Percentiles rank a stretch among this genome's conserved stretches.
Evolutionary conservation across 1,140 invertebrate species (phyloP).

Genomic region (Condylostylus longicornis): DNA sequence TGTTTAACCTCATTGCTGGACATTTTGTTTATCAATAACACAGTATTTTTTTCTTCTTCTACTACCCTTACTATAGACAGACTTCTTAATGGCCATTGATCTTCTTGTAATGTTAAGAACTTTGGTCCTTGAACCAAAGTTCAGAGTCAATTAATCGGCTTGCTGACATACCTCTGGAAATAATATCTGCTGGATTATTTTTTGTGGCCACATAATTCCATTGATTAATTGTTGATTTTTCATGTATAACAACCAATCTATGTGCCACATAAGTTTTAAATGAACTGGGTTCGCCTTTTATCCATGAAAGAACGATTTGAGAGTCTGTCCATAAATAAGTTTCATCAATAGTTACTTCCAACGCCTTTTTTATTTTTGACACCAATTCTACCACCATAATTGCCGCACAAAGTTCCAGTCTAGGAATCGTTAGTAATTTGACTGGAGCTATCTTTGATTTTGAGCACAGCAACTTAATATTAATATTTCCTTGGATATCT

Average conservation of each 20-base stretch:
- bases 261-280: constrained; percentile 10
- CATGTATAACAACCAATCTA: constrained; percentile 10
- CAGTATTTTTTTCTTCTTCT: background rate
- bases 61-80: no score
- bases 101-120: background rate
- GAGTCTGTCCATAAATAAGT: constrained; percentile 3
- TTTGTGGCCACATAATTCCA: constrained; percentile 12
- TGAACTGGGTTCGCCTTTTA: background rate
- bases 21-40: background rate
- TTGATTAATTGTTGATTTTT: background rate
- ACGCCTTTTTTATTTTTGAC: background rate
- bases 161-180: constrained; percentile 8
- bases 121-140: constrained; percentile 1
- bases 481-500: no score
- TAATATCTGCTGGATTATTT: constrained; percentile 14
- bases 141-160: background rate
- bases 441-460: constrained; percentile 5
- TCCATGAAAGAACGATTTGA: background rate
- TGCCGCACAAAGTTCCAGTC: no score
- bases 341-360: background rate
- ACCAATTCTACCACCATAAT: no score
- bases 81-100: background rate
- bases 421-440: background rate
- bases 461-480: constrained; percentile 1
- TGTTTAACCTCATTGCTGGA: background rate